Evolutionary conservation across 2,797 vertebrate species (phyloP).

Genomic region (Eidolon dupreanum): DNA sequence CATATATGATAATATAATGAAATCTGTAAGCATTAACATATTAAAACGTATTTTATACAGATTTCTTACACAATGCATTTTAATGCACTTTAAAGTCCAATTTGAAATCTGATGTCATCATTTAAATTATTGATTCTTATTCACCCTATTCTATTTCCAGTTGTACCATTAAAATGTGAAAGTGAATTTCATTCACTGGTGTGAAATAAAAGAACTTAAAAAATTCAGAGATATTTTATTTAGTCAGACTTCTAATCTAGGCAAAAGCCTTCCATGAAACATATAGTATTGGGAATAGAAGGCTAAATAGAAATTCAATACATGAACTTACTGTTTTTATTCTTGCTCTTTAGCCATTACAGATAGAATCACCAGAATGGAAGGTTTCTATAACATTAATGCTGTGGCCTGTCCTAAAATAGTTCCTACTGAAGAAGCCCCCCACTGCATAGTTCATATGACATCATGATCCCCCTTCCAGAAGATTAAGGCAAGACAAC

Average conservation of each 20-base stretch:
- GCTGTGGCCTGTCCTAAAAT: background rate
- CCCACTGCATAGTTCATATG: background rate
- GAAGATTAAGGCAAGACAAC: background rate
- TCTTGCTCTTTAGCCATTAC: slow-evolving; percentile 15
- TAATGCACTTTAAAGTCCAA: slow-evolving; percentile 39
- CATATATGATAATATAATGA: slow-evolving; percentile 32
- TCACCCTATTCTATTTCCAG: slow-evolving; percentile 15
- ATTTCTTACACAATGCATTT: slow-evolving; percentile 24
- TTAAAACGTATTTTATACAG: slow-evolving; percentile 27
- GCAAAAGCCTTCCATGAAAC: slow-evolving; percentile 20
- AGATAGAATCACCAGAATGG: slow-evolving; percentile 21
- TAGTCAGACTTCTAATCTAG: slow-evolving; percentile 25
- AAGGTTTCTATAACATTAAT: background rate
- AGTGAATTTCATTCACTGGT: background rate
- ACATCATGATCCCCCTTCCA: background rate
- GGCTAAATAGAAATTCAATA: slow-evolving; percentile 49
- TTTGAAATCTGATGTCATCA: slow-evolving; percentile 8
- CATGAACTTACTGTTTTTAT: slow-evolving; percentile 35
- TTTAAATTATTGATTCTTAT: slow-evolving; percentile 16
- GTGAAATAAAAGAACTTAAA: slow-evolving; percentile 40
- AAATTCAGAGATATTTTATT: slow-evolving; percentile 43
- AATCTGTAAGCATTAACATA: slow-evolving; percentile 30
- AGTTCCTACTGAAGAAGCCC: background rate
- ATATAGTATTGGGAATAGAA: slow-evolving; percentile 34
- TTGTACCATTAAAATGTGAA: slow-evolving; percentile 35